Evolutionary conservation across 1,140 invertebrate species (phyloP).

Genomic region (Drosophila nasuta): DNA sequence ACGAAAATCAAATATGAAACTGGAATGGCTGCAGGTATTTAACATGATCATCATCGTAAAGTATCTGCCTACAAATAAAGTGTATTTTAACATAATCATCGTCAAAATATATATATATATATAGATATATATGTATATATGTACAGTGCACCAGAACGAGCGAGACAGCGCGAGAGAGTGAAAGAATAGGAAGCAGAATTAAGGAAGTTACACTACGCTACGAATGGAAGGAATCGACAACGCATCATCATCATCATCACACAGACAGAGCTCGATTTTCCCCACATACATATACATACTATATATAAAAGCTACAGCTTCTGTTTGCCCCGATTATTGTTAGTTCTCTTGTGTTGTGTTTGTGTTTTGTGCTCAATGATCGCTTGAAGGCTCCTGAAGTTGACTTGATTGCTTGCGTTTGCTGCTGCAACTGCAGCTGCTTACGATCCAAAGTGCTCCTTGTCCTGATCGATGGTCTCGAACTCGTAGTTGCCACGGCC

Average conservation of each 20-base stretch:
- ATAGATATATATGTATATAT: not conserved
- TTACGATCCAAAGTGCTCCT: constrained; percentile 96
- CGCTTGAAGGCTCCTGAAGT: constrained; percentile 5
- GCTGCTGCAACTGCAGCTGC: not conserved
- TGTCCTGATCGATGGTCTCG: constrained; percentile 92
- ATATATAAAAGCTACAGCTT: constrained; percentile 1
- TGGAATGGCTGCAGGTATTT: constrained; percentile 31
- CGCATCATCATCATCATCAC: constrained; percentile 9
- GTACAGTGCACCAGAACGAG: constrained; percentile 9
- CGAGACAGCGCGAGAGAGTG: not conserved
- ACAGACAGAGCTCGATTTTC: constrained; percentile 1
- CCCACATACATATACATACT: no score
- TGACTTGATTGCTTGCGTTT: not conserved
- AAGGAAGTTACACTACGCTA: not conserved
- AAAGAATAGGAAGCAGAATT: constrained; percentile 10
- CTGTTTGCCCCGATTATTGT: not conserved
- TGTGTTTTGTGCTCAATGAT: constrained; percentile 9
- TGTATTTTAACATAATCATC: not conserved
- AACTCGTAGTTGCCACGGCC: constrained; percentile 95
- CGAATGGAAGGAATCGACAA: not conserved
- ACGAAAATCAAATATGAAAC: not conserved
- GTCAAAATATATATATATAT: constrained; percentile 4
- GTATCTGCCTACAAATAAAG: constrained; percentile 6
- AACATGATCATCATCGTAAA: not conserved
- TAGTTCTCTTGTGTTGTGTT: not conserved